Conservation (phyloP, 2,797 vertebrate species). For the Crenichthys baileyi region DNA sequence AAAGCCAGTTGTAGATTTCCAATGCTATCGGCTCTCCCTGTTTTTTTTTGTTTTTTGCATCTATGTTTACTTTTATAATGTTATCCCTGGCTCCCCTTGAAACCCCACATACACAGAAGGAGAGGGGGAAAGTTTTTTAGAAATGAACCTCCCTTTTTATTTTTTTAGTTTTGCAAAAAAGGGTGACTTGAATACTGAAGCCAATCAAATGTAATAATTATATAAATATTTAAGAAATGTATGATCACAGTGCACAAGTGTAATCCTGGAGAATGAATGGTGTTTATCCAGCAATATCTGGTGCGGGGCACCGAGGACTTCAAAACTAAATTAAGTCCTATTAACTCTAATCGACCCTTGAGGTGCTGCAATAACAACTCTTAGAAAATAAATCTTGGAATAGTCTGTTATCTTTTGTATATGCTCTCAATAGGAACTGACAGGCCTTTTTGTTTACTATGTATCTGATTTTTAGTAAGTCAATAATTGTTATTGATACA, state of each 20-base stretch:
- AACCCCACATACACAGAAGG: slow-evolving; percentile 33
- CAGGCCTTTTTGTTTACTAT: slow-evolving; percentile 43
- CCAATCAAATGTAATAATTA: slow-evolving; percentile 33
- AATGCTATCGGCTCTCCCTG: slow-evolving; percentile 2
- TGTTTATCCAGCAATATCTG: slow-evolving; percentile 43
- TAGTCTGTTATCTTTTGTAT: slow-evolving; percentile 39
- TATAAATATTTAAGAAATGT: slow-evolving; percentile 19
- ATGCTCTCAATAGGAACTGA: slow-evolving; percentile 58
- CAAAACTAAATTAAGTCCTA: slow-evolving; percentile 23
- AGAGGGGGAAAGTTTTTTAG: slow-evolving; percentile 14
- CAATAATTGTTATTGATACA: slow-evolving; percentile 22
- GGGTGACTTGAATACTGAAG: slow-evolving; percentile 39
- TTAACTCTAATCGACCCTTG: slow-evolving; percentile 18
- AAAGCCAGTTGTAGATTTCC: not conserved
- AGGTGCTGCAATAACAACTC: slow-evolving; percentile 48
- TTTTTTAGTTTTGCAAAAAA: slow-evolving; percentile 11
- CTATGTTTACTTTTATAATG: slow-evolving; percentile 18
- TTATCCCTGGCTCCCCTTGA: slow-evolving; percentile 32
- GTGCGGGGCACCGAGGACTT: slow-evolving; percentile 77
- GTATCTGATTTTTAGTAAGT: slow-evolving; percentile 21
- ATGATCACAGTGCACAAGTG: slow-evolving; percentile 30
- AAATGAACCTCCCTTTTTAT: slow-evolving; percentile 35
- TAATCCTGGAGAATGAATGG: slow-evolving; percentile 26
- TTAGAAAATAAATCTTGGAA: slow-evolving; percentile 28
- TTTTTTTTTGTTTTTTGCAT: slow-evolving; percentile 29